phyloP scores from a whole-genome alignment of 2,888 invertebrate species.

The Atethmia centrago region DNA sequence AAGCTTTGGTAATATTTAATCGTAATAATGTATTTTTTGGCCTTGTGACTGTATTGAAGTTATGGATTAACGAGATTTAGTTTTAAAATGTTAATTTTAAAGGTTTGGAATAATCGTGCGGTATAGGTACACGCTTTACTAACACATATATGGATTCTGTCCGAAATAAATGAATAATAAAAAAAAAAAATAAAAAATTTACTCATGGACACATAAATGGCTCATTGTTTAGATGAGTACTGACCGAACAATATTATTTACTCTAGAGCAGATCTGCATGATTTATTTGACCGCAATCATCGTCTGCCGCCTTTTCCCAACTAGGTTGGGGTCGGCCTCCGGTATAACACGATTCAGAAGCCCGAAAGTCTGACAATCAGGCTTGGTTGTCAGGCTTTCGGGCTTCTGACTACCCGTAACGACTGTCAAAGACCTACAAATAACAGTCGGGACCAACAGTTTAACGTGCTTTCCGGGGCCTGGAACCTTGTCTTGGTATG shows the following conservation, averaged over 20 bases:
- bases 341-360: no score
- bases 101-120: constrained; percentile 6
- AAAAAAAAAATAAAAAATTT: background rate
- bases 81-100: constrained; percentile 6
- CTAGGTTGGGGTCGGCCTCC: no score
- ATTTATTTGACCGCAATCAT: background rate
- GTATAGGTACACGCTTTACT: background rate
- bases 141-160: no score
- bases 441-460: no score
- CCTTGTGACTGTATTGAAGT: constrained; percentile 9
- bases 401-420: no score
- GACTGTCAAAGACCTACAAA: no score
- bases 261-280: background rate
- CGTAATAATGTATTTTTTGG: constrained; percentile 31
- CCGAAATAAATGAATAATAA: no score
- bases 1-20: constrained; percentile 38
- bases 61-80: constrained; percentile 14
- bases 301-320: no score
- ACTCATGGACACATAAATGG: background rate
- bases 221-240: background rate
- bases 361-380: no score
- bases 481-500: no score
- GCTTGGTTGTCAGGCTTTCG: no score
- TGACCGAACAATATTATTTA: background rate
- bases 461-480: no score